A percentile compares a stretch with the other conserved stretches of the same genome.
These are phyloP conservation scores for Amblyjoppa proteus DNA, from an alignment of 2,888 invertebrate genomes.

Conservation along the genomic window DNA sequence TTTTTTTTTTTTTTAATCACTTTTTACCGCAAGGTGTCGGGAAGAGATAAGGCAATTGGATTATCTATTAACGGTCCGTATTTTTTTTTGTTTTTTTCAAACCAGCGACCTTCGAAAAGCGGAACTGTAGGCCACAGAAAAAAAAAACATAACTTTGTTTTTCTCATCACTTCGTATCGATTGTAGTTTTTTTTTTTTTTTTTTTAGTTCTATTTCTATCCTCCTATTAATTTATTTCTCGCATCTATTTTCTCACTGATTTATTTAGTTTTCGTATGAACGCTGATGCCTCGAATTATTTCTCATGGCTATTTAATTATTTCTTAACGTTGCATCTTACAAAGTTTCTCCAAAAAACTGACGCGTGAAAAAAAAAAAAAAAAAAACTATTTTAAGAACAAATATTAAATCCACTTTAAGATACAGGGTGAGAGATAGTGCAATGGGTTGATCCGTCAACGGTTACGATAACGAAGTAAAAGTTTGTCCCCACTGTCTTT, in stretches of 20 bases:
- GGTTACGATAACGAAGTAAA: slow-evolving; percentile 12
- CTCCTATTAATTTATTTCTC: too few relatives aligned
- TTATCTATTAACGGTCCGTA: background rate
- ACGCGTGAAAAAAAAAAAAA: background rate
- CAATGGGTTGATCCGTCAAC: background rate
- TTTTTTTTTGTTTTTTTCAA: background rate
- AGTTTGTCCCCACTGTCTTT: slow-evolving; percentile 2
- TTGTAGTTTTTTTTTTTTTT: background rate
- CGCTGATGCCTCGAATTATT: too few relatives aligned
- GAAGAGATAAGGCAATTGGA: too few relatives aligned
- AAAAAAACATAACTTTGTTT: background rate
- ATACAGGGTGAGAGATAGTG: background rate
- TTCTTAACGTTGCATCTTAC: too few relatives aligned
- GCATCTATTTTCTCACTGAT: too few relatives aligned
- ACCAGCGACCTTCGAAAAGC: background rate
- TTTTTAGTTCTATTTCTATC: too few relatives aligned
- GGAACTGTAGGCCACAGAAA: background rate
- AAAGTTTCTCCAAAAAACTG: background rate
- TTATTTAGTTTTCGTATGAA: too few relatives aligned
- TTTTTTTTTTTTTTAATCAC: too few relatives aligned
- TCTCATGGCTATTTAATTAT: too few relatives aligned
- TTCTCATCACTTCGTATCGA: background rate
- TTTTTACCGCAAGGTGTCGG: too few relatives aligned
- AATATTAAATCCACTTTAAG: background rate
- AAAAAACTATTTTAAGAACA: background rate